These are phyloP conservation scores for Malthinus seriepunctatus DNA, from an alignment of 2,888 invertebrate species.

Conservation along the genomic window DNA sequence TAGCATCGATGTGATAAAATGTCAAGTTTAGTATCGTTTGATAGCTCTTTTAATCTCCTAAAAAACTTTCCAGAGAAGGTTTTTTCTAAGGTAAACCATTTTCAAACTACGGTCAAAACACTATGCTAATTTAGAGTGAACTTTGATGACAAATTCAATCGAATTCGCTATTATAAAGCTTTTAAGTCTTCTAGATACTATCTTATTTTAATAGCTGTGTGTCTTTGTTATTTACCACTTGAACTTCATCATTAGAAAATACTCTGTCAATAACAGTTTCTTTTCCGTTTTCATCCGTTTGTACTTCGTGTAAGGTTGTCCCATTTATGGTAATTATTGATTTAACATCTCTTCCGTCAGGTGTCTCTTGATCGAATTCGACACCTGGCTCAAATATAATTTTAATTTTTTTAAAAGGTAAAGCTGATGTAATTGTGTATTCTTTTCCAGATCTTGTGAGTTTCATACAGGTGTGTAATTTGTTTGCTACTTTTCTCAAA, in stretches of 20 bases:
- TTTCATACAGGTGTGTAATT: conserved; percentile 83
- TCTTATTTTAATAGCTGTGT: too few relatives aligned
- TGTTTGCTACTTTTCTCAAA: conserved; percentile 84
- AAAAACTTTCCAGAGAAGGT: too few relatives aligned
- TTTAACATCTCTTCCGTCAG: conserved; percentile 87
- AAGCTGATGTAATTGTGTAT: conserved; percentile 78
- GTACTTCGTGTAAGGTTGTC: conserved; percentile 78
- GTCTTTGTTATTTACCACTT: conserved; percentile 60
- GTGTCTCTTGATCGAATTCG: conserved; percentile 89
- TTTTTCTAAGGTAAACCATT: too few relatives aligned
- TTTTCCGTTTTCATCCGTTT: conserved; percentile 72
- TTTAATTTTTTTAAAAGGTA: conserved; percentile 86
- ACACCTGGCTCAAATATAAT: conserved; percentile 83
- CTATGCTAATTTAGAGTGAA: too few relatives aligned
- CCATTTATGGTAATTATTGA: conserved; percentile 77
- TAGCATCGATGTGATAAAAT: too few relatives aligned
- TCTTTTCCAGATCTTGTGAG: conserved; percentile 75
- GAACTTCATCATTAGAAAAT: conserved; percentile 74
- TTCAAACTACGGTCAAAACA: too few relatives aligned
- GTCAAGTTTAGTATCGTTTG: too few relatives aligned
- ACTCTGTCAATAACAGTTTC: conserved; percentile 69
- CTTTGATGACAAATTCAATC: too few relatives aligned
- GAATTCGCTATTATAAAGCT: too few relatives aligned
- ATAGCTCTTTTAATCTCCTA: too few relatives aligned
- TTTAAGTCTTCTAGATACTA: too few relatives aligned